Base-by-base conservation (phyloP, 2,113 vertebrate species). In the Phyllostomus hastatus region DNA sequence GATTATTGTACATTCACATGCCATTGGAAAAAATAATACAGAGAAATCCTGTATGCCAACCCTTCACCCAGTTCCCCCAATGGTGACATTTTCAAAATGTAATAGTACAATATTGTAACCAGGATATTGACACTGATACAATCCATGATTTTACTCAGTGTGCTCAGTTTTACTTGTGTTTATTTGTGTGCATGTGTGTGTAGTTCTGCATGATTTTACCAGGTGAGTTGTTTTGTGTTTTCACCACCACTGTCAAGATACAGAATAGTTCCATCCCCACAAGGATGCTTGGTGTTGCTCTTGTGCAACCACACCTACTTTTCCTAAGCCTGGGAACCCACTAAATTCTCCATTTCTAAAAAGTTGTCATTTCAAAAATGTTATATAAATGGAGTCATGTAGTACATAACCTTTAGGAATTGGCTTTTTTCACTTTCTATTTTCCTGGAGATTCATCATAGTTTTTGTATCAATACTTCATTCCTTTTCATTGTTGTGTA, bases 341-440 rank as follows among this genome's bases (percentile, higher is more conserved):
- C 26, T 19, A 31, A 70, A 20, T 78, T 76, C 70, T 83, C 48
- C 26, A 81, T 69, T 59, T 91, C 88, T 83, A 78, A 69, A 69
- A 52, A 64, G 22, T 54, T 54, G 14, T 43, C 31, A 52, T 94
- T 72, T 80, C 26, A 85, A 79, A 92, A 41, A 33, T 7, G 0
- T 80, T 31, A 50, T 46, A 31, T 70, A 43, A 66, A 46, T 67
- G 11, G 20, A 75, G 57, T 61, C 16, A 75, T 48, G 50, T 61
- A n/a, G 61, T 35, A 10, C 5, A 35, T 57, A 66, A 66, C 28
- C 8, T 84, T 52, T 89, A 31, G 69, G 38, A 46, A 35, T 43
- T 69, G 28, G 17, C 61, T 69, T 31, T 90, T 82, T 81, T 69
- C 17, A 33, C 6, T 78, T 24, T 2, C 0, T 26, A 38, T 48